Base-by-base conservation (phyloP, 2,888 invertebrate species). In the Netelia virgata region DNA sequence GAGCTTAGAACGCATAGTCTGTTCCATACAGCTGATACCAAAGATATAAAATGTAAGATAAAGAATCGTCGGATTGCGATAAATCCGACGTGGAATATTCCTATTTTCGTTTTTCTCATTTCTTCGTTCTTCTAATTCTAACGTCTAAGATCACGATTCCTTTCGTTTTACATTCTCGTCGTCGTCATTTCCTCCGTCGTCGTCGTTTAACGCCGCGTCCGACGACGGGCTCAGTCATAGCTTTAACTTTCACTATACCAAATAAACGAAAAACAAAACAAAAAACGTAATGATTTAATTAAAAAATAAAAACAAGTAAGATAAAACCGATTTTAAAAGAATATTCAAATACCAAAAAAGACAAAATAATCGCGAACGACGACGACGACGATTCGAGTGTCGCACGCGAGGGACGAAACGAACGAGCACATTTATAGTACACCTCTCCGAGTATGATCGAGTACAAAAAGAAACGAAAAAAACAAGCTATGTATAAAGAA, bases 11-110 rank as follows among this genome's bases (percentile, higher is more conserved):
- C 77, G 84, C 80, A 84, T 88, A 87, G 87, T 89, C 89, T 89
- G 91, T 91, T 90, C 90, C 91, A 90, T 92, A 93, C 91, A 91
- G 93, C 92, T 91, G 87, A 92, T 92, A 93, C 93, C 93, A 93
- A 93, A 93, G 93, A 93, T 90, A 91, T 91, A 86, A 73, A 88
- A 81, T 78, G 83, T 92, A 91, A 91, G 90, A 89, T 90, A 88
- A 88, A 89, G 57, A 74, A 72, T 28, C 73, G 64, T 75, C 82
- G 41, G 68, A 55, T 61, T 20, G 10, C 69, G 18, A 61, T 1
- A 16, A 18, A 68, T 74, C 77, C 76, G 79, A 41, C 74, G 83
- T 57, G 50, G 36, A 76, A 81, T 81, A 78, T 86, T 80, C 80
- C 73, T 78, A 76, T 76, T 82, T 47, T 61, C 68, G 68, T 59